Percentiles rank a stretch among this genome's conserved stretches.
Conservation (phyloP, 2,797 vertebrate genomes). For the Glyptemys insculpta region DNA sequence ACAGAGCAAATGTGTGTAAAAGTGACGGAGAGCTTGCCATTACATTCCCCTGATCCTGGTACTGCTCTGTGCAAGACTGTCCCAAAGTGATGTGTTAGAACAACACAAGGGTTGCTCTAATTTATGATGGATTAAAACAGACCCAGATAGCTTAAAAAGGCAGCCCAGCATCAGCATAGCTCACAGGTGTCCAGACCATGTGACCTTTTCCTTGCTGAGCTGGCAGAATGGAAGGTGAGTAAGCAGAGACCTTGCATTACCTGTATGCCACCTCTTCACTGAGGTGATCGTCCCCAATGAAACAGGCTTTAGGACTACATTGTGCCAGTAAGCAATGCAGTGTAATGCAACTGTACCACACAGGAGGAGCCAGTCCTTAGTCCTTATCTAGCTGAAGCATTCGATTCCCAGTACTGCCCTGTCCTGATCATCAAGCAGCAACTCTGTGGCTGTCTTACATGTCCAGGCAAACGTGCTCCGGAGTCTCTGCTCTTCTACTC, state of each 20-base stretch:
- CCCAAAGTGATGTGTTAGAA: neutral
- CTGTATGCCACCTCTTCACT: accelerated
- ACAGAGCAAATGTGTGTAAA: neutral
- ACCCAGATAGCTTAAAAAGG: neutral
- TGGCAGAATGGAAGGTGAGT: neutral
- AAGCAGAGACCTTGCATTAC: accelerated
- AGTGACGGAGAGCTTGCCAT: neutral
- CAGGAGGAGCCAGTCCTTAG: no score
- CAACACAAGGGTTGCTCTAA: neutral
- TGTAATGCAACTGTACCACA: no score
- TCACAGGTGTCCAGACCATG: accelerated
- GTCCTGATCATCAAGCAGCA: neutral
- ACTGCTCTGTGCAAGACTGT: neutral
- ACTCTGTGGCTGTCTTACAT: neutral
- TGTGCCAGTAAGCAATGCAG: accelerated
- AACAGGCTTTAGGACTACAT: accelerated
- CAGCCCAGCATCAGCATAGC: neutral
- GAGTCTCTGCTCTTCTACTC: neutral
- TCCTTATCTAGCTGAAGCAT: no score
- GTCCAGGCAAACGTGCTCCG: accelerated
- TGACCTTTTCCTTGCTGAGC: neutral
- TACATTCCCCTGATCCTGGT: neutral
- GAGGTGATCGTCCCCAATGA: no score
- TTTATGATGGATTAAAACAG: neutral
- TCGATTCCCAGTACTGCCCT: no score